A percentile compares a stretch with the other conserved stretches of the same genome.
Conservation (phyloP, 1,140 invertebrate genomes). For the Gryon sp. region DNA sequence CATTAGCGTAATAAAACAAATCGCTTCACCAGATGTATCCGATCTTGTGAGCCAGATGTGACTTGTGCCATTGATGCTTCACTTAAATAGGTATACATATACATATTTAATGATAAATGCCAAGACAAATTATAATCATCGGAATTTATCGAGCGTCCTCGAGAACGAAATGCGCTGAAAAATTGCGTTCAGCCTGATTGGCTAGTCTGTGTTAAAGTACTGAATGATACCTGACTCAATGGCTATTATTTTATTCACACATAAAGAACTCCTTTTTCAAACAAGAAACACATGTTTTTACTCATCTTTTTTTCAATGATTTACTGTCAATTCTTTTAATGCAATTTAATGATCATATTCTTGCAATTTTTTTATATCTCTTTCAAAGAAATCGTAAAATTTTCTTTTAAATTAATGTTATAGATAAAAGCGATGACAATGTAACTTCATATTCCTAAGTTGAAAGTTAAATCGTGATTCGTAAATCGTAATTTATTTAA, state of each 20-base stretch:
- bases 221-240: not conserved
- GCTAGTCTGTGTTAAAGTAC: slow-evolving; percentile 6
- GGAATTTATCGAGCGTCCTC: slow-evolving; percentile 44
- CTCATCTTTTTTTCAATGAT: no score
- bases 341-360: no score
- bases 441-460: no score
- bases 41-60: slow-evolving; percentile 34
- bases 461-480: no score
- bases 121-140: slow-evolving; percentile 47
- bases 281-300: not conserved
- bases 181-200: slow-evolving; percentile 9
- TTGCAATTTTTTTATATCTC: no score
- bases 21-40: slow-evolving; percentile 36
- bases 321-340: no score
- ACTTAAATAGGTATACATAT: slow-evolving; percentile 47
- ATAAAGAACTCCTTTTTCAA: not conserved
- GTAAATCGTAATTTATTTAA: no score
- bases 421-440: no score
- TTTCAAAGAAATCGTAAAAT: no score
- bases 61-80: slow-evolving; percentile 31
- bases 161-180: slow-evolving; percentile 16
- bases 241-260: not conserved
- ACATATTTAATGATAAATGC: slow-evolving; percentile 45
- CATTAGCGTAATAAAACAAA: slow-evolving; percentile 20
- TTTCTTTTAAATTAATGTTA: no score